Evolutionary conservation across 2,113 vertebrate species (phyloP).

Genomic region (Peromyscus polionotus): DNA sequence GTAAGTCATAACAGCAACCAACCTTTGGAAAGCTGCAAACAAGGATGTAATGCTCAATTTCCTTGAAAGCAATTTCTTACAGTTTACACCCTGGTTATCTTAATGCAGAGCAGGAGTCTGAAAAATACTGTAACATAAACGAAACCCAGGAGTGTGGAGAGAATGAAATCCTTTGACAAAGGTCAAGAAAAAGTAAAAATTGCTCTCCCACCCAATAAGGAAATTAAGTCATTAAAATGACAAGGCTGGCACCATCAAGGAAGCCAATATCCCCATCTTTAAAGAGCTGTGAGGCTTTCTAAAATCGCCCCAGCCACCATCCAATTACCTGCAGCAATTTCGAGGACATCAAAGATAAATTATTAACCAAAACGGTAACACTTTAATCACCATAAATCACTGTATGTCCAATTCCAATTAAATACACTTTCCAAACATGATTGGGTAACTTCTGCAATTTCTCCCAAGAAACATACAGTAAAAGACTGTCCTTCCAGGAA

Average conservation of each 20-base stretch:
- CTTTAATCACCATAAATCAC: neutral
- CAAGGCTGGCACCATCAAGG: neutral
- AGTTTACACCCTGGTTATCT: neutral
- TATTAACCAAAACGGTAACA: neutral
- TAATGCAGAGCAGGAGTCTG: neutral
- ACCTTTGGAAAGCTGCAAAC: conserved; percentile 10
- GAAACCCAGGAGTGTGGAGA: neutral
- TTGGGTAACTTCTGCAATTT: neutral
- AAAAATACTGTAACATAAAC: neutral
- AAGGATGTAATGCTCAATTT: neutral
- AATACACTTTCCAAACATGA: neutral
- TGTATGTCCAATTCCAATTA: neutral
- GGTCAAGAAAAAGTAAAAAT: neutral
- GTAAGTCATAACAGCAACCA: neutral
- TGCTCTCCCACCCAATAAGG: neutral
- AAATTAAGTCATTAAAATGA: neutral
- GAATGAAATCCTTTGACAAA: neutral
- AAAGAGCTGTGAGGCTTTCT: neutral
- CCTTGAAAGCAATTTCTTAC: neutral
- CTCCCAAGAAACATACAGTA: neutral
- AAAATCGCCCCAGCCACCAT: too few relatives aligned
- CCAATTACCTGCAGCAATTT: neutral
- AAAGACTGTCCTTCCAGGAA: neutral
- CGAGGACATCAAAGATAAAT: neutral
- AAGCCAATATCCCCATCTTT: neutral